Conservation (phyloP, 1,140 invertebrate species). For the Nasonia vitripennis region DNA sequence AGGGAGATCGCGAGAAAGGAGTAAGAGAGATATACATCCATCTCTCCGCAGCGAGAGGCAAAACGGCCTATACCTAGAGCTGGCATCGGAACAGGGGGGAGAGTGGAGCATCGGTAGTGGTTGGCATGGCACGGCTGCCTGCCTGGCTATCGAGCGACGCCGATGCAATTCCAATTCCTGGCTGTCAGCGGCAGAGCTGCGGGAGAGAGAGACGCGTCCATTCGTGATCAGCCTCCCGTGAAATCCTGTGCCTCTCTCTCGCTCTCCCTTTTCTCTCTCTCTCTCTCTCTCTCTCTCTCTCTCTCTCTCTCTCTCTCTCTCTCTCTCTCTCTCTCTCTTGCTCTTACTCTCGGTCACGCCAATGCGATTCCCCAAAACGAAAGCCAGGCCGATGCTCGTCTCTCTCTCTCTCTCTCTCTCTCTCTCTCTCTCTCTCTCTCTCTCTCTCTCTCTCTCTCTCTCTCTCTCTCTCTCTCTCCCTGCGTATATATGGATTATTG, state of each 20-base stretch:
- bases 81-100: constrained; percentile 15
- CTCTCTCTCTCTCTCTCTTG: constrained; percentile 48
- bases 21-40: not conserved
- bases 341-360: constrained; percentile 30
- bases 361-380: constrained; percentile 4
- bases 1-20: not conserved
- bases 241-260: constrained; percentile 71
- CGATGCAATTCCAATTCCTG: constrained; percentile 76
- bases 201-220: constrained; percentile 76
- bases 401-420: constrained; percentile 55
- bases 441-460: constrained; percentile 35
- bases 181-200: constrained; percentile 75
- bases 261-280: constrained; percentile 52
- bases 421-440: constrained; percentile 3
- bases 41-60: constrained; percentile 4
- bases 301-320: constrained; percentile 51
- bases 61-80: constrained; percentile 3
- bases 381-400: constrained; percentile 36
- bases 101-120: constrained; percentile 54
- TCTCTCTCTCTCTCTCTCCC: constrained; percentile 31
- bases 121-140: constrained; percentile 62
- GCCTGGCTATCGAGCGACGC: constrained; percentile 74
- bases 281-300: constrained; percentile 47
- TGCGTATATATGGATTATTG: constrained; percentile 48
- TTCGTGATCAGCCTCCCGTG: constrained; percentile 73